These are phyloP conservation scores for Mythimna loreyi DNA, from an alignment of 2,888 invertebrate species.

Conservation along the genomic window DNA sequence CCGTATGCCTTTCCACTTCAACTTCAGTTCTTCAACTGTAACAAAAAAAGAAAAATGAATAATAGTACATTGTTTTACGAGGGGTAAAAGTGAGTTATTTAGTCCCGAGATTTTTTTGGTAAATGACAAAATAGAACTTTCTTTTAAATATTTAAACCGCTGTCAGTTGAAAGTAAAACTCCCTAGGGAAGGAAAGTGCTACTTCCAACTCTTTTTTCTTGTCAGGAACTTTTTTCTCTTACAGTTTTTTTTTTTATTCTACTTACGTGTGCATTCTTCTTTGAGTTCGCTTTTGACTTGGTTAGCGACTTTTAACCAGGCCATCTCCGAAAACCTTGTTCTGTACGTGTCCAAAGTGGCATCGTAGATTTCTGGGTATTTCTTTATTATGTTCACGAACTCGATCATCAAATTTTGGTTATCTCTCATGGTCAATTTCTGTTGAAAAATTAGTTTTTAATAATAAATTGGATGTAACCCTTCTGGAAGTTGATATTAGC, in stretches of 20 bases:
- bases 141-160: too few species aligned
- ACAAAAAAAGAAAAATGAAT: conserved; percentile 27
- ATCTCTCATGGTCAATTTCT: conserved; percentile 76
- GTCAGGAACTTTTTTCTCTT: too few species aligned
- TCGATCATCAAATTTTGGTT: conserved; percentile 83
- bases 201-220: too few species aligned
- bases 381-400: conserved; percentile 86
- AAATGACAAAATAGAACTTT: too few species aligned
- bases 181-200: too few species aligned
- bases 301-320: conserved; percentile 67
- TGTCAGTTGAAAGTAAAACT: too few species aligned
- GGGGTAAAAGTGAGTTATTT: too few species aligned
- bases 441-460: neutral
- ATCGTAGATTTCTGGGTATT: conserved; percentile 86
- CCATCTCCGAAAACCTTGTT: conserved; percentile 59
- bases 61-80: neutral
- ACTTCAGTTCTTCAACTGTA: conserved; percentile 72
- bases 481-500: neutral
- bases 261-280: conserved; percentile 71
- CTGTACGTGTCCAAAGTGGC: conserved; percentile 84
- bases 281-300: conserved; percentile 67
- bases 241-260: neutral
- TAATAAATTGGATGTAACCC: neutral
- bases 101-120: too few species aligned
- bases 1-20: conserved; percentile 75